Evolutionary conservation across 2,797 vertebrate genomes (phyloP).

Genomic region (Amphiprion clarkii): DNA sequence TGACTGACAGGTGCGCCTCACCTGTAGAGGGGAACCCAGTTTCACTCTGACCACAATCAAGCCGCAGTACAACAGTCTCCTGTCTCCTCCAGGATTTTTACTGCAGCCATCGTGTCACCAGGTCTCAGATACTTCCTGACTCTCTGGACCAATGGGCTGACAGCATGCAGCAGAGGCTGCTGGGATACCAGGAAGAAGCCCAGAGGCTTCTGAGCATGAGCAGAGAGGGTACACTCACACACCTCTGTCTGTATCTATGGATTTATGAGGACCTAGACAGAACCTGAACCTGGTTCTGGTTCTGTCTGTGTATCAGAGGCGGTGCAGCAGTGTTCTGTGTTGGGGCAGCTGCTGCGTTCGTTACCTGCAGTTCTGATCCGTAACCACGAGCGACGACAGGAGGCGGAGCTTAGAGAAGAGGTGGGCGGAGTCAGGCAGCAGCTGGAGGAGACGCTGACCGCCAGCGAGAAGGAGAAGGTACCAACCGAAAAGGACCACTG

Average conservation of each 20-base stretch:
- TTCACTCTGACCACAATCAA: too few relatives aligned
- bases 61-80: not conserved
- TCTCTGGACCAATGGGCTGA: constrained; percentile 87
- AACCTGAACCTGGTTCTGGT: not conserved
- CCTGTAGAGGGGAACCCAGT: too few relatives aligned
- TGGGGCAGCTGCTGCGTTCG: constrained; percentile 80
- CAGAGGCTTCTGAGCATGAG: constrained; percentile 80
- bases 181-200: constrained; percentile 85
- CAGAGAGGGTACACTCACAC: constrained; percentile 50
- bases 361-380: constrained; percentile 79
- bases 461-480: constrained; percentile 65
- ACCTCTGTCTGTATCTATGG: not conserved
- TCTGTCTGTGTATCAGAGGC: constrained; percentile 83
- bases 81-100: constrained; percentile 88
- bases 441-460: constrained; percentile 36
- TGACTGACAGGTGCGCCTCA: too few relatives aligned
- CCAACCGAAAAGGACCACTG: not conserved
- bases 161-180: constrained; percentile 80
- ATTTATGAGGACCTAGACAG: too few relatives aligned
- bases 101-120: constrained; percentile 68
- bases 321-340: constrained; percentile 80
- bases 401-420: constrained; percentile 66
- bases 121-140: constrained; percentile 80
- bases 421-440: constrained; percentile 71
- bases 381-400: constrained; percentile 77